Percentiles rank a stretch among this genome's conserved stretches.
phyloP scores from a whole-genome alignment of 2,113 vertebrate species.

The Stomatorhinus ivindoensis region DNA sequence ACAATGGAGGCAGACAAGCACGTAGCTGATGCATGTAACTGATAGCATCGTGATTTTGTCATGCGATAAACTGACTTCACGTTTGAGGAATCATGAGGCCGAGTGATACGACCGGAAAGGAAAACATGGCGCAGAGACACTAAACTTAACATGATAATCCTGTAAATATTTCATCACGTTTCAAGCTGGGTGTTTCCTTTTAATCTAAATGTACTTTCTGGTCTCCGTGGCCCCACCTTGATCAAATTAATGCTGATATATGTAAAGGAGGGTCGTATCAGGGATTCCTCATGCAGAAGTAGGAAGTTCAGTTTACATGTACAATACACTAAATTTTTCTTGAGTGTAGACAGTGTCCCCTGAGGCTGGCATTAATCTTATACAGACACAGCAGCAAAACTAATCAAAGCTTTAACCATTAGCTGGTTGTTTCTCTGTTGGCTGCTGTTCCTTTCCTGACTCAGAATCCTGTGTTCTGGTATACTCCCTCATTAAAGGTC shows the following conservation, averaged over 20 bases:
- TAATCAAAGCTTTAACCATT: background rate
- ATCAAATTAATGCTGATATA: background rate
- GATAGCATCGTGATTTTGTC: background rate
- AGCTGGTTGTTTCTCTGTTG: background rate
- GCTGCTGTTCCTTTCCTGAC: background rate
- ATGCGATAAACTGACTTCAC: background rate
- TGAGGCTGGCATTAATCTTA: background rate
- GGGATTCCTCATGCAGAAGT: background rate
- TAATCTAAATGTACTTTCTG: background rate
- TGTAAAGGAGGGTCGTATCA: background rate
- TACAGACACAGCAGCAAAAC: background rate
- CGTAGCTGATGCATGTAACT: background rate
- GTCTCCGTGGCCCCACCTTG: background rate
- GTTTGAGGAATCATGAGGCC: background rate
- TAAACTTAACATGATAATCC: background rate
- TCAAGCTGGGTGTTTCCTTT: background rate
- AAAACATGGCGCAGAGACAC: background rate
- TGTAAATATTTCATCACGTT: background rate
- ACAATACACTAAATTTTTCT: background rate
- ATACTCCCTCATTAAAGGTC: background rate
- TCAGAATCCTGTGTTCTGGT: background rate
- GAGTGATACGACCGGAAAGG: background rate
- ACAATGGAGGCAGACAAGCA: background rate
- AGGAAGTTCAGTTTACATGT: background rate
- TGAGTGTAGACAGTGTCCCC: background rate